These are phyloP conservation scores for Pseudanteris insignis DNA, from an alignment of 2,888 invertebrate genomes.

Conservation along the genomic window DNA sequence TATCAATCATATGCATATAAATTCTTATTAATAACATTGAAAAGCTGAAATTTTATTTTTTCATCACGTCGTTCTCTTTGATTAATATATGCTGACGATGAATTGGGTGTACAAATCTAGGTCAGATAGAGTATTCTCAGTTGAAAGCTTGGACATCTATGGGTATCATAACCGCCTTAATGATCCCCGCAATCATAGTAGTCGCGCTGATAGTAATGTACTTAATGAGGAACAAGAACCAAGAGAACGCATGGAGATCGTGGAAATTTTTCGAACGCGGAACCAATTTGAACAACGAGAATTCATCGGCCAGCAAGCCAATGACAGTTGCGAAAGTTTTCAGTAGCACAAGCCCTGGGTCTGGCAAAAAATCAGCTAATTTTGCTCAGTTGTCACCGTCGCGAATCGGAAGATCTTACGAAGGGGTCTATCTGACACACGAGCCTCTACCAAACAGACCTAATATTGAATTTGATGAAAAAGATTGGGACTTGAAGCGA, in stretches of 20 bases:
- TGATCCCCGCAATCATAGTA: conserved; percentile 70
- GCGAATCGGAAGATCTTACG: conserved; percentile 79
- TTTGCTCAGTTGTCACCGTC: conserved; percentile 50
- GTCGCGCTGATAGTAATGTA: conserved; percentile 51
- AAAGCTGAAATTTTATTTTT: no score
- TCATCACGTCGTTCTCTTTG: no score
- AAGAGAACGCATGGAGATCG: conserved; percentile 53
- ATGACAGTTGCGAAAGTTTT: conserved; percentile 32
- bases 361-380: conserved; percentile 23
- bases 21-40: no score
- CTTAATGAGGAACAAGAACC: conserved; percentile 47
- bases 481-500: conserved; percentile 76
- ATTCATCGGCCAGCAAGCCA: conserved; percentile 41
- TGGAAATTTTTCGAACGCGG: conserved; percentile 59
- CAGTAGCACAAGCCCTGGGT: conserved; percentile 23
- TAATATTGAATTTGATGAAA: conserved; percentile 81
- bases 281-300: conserved; percentile 52
- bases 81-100: background rate
- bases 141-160: conserved; percentile 78
- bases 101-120: conserved; percentile 53
- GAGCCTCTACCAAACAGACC: conserved; percentile 83
- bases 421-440: conserved; percentile 83
- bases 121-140: conserved; percentile 72
- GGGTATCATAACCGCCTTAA: conserved; percentile 77
- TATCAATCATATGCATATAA: no score